Evolutionary conservation across 2,797 vertebrate genomes (phyloP).

Genomic region (Oreonectes daqikongensis): DNA sequence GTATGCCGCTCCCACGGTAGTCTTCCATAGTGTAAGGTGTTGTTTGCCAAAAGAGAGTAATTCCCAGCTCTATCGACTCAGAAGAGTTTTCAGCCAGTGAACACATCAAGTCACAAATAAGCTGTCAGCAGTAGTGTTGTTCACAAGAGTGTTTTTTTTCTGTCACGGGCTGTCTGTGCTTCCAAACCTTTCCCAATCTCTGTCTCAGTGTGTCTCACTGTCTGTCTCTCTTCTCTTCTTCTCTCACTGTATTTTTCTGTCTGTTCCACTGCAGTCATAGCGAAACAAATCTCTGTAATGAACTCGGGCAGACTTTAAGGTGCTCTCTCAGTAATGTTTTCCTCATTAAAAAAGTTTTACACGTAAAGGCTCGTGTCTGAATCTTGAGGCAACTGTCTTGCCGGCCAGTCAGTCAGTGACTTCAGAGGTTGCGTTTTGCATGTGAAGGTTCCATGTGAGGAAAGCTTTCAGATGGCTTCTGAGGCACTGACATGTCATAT

Average conservation of each 20-base stretch:
- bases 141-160: constrained; percentile 51
- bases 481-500: neutral
- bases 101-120: constrained; percentile 59
- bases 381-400: neutral
- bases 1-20: constrained; percentile 29
- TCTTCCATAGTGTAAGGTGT: constrained; percentile 39
- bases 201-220: constrained; percentile 24
- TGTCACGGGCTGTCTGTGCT: constrained; percentile 50
- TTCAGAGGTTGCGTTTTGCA: neutral
- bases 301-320: neutral
- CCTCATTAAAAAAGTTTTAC: constrained; percentile 1
- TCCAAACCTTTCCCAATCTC: constrained; percentile 48
- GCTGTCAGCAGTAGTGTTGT: constrained; percentile 66
- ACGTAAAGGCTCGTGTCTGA: neutral
- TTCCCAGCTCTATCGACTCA: constrained; percentile 66
- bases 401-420: neutral
- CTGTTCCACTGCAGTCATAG: neutral
- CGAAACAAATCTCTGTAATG: constrained; percentile 9
- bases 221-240: constrained; percentile 11
- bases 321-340: neutral
- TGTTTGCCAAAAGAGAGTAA: constrained; percentile 65
- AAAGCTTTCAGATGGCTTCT: neutral
- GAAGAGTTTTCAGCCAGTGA: constrained; percentile 63
- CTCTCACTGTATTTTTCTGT: constrained; percentile 57
- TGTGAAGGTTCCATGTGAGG: neutral